A percentile compares a stretch with the other conserved stretches of the same genome.
phyloP scores from a whole-genome alignment of 2,113 vertebrate species.

The Dipodomys merriami region DNA sequence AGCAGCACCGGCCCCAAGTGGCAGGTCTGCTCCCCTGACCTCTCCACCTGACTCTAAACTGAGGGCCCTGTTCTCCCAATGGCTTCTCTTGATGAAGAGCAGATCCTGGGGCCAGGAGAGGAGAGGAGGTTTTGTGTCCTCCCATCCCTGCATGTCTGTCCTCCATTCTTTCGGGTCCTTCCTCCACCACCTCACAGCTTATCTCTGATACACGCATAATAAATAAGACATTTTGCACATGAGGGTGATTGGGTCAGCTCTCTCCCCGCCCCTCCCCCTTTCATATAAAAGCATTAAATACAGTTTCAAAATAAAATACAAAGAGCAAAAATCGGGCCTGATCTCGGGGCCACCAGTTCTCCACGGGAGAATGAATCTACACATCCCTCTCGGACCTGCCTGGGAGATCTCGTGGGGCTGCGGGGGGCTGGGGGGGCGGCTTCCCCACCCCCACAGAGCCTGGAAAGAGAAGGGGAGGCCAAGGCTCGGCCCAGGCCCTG shows the following conservation, averaged over 20 bases:
- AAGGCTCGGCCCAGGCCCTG: constrained; percentile 47
- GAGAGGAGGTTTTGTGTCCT: background rate
- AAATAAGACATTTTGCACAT: constrained; percentile 81
- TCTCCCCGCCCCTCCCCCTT: constrained; percentile 68
- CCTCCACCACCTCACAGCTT: constrained; percentile 73
- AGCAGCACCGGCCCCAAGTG: background rate
- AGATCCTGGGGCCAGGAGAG: background rate
- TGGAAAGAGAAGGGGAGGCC: constrained; percentile 5
- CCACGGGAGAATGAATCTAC: constrained; percentile 80
- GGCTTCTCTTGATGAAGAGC: constrained; percentile 8
- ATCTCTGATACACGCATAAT: constrained; percentile 78
- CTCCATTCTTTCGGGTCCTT: background rate
- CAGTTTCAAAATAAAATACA: constrained; percentile 83
- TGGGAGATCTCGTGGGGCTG: constrained; percentile 59
- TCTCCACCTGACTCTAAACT: background rate
- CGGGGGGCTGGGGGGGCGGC: background rate
- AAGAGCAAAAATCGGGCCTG: constrained; percentile 76
- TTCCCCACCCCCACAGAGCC: background rate
- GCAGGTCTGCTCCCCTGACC: background rate
- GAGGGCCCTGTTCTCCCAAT: background rate
- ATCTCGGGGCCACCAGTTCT: constrained; percentile 75
- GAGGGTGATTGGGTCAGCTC: constrained; percentile 73
- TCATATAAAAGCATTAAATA: constrained; percentile 84
- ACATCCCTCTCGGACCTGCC: constrained; percentile 81
- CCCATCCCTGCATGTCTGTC: background rate